phyloP scores from a whole-genome alignment of 2,797 vertebrate species.

The Tragelaphus eurycerus region DNA sequence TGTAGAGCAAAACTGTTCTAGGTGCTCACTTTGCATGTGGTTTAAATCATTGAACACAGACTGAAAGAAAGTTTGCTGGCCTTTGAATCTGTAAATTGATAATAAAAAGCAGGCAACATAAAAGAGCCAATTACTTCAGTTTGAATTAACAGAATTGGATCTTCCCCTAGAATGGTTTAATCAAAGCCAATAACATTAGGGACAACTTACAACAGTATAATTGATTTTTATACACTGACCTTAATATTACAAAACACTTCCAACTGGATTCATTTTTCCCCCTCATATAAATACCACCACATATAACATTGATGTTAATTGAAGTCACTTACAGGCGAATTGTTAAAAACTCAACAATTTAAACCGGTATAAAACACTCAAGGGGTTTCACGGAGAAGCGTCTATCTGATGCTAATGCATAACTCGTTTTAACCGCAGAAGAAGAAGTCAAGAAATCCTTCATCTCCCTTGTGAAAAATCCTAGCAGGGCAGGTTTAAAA shows the following conservation, averaged over 20 bases:
- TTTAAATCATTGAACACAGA: slow-evolving; percentile 17
- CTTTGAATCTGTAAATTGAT: slow-evolving; percentile 58
- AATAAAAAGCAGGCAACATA: slow-evolving; percentile 60
- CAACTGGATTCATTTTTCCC: slow-evolving; percentile 23
- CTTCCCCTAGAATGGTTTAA: slow-evolving; percentile 62
- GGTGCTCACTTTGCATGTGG: neutral
- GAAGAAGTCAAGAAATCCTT: slow-evolving; percentile 25
- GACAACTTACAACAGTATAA: slow-evolving; percentile 32
- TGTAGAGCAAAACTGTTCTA: neutral
- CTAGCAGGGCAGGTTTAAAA: slow-evolving; percentile 5
- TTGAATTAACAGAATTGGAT: slow-evolving; percentile 58
- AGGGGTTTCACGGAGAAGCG: slow-evolving; percentile 8
- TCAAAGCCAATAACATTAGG: slow-evolving; percentile 66
- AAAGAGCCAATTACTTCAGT: slow-evolving; percentile 71
- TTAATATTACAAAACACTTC: slow-evolving; percentile 65
- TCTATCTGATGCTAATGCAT: slow-evolving; percentile 15
- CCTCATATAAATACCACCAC: slow-evolving; percentile 41
- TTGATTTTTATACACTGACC: slow-evolving; percentile 63
- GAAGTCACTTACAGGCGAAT: slow-evolving; percentile 55
- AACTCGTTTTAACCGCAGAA: slow-evolving; percentile 24
- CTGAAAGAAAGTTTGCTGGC: slow-evolving; percentile 21
- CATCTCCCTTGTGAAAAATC: slow-evolving; percentile 28
- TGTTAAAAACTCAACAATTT: slow-evolving; percentile 34
- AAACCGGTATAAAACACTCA: slow-evolving; percentile 12
- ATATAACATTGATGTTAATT: slow-evolving; percentile 30